Evolutionary conservation across 2,797 vertebrate species (phyloP).

Genomic region (Moxostoma hubbsi): DNA sequence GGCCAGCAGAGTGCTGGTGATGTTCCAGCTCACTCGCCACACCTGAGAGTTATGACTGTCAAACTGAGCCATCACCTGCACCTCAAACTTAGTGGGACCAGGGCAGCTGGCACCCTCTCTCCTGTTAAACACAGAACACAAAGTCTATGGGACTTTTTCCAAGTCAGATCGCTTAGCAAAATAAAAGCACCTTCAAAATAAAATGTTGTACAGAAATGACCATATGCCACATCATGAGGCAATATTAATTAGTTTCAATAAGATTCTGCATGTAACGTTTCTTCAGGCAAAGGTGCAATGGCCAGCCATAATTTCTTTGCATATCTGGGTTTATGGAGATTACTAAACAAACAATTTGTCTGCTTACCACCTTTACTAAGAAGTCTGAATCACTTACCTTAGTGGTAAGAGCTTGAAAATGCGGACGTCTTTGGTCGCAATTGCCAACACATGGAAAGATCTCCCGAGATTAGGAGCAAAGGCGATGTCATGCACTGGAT

Average conservation of each 20-base stretch:
- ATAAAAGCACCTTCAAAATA: background rate
- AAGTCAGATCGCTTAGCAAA: too few relatives aligned
- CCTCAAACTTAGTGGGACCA: constrained; percentile 93
- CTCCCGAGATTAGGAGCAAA: constrained; percentile 97
- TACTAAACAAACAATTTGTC: background rate
- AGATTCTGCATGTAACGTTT: too few relatives aligned
- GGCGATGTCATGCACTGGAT: constrained; percentile 94
- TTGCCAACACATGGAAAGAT: constrained; percentile 94
- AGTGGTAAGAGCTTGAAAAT: constrained; percentile 97
- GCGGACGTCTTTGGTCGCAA: constrained; percentile 96
- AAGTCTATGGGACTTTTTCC: background rate
- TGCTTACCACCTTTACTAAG: background rate
- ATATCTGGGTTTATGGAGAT: too few relatives aligned
- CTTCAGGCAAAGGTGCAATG: too few relatives aligned
- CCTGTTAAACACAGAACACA: constrained; percentile 67
- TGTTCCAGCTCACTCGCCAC: constrained; percentile 98
- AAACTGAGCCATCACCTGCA: constrained; percentile 94
- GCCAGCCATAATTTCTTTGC: too few relatives aligned
- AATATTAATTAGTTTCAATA: too few relatives aligned
- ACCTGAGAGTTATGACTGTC: constrained; percentile 98
- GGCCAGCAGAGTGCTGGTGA: constrained; percentile 94
- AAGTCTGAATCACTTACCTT: constrained; percentile 74
- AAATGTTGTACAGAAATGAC: too few relatives aligned
- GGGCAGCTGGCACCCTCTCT: constrained; percentile 88
- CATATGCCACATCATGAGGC: too few relatives aligned